A percentile compares a stretch with the other conserved stretches of the same genome.
These are phyloP conservation scores for Drosophila antonietae DNA, from an alignment of 2,888 invertebrate species.

Conservation along the genomic window DNA sequence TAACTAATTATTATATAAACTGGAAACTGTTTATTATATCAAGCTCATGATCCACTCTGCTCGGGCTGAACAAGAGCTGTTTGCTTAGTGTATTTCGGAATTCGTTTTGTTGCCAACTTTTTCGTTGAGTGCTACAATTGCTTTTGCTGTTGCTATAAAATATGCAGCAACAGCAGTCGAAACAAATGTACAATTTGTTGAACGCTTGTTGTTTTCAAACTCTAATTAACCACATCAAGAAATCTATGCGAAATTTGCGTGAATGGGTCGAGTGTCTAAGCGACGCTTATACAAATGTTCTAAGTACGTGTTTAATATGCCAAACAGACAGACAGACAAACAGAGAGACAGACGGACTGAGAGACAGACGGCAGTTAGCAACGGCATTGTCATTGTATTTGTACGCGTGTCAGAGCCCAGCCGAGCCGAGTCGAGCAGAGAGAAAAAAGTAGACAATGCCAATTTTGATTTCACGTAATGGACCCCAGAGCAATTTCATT, in stretches of 20 bases:
- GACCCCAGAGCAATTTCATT: constrained; percentile 37
- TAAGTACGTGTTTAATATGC: constrained; percentile 74
- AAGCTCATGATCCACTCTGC: neutral
- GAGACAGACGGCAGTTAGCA: constrained; percentile 34
- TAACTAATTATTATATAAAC: neutral
- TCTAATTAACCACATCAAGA: constrained; percentile 76
- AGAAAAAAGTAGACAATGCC: constrained; percentile 32
- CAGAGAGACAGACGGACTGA: neutral
- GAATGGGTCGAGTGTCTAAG: constrained; percentile 36
- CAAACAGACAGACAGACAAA: constrained; percentile 31
- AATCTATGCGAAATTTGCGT: constrained; percentile 74
- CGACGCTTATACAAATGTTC: constrained; percentile 64
- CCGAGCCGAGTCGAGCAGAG: neutral
- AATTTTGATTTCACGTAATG: constrained; percentile 54
- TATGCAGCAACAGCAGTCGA: constrained; percentile 71
- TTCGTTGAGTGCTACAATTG: constrained; percentile 27
- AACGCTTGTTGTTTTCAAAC: constrained; percentile 68
- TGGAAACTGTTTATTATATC: neutral
- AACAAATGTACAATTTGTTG: constrained; percentile 70
- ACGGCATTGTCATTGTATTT: constrained; percentile 45
- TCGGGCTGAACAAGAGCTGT: neutral
- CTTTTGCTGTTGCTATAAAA: constrained; percentile 62
- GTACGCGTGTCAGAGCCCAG: constrained; percentile 59
- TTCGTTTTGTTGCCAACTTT: constrained; percentile 40
- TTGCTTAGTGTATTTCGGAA: constrained; percentile 44